Evolutionary conservation across 2,113 vertebrate species (phyloP), one percentile per base, ranked within the genome.

Genomic region (Proterorhinus semilunaris): DNA sequence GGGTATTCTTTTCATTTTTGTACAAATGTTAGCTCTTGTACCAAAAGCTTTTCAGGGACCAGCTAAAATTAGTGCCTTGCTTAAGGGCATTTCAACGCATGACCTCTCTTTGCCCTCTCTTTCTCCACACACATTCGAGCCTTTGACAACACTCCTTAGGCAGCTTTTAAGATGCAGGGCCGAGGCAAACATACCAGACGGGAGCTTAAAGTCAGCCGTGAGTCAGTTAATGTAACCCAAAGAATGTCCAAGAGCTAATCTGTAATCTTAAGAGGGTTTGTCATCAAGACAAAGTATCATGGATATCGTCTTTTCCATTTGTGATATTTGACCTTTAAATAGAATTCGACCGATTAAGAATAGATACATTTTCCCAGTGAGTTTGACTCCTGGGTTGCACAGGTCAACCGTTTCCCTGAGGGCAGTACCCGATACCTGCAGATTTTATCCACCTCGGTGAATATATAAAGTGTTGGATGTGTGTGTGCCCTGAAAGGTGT

Each of bases 371-470:
- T 86, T 82, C 78, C 57, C 73, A 65, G 49, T 43, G 69, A 58
- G 75, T 80, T 86, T 83, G 81, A 76, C 79, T 79, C 69, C 17
- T 3, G 65, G 71, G 79, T 72, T 79, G 69, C 55, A 44, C 84
- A 80, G 90, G 86, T 92, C 87, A 89, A 13, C 66, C 59, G 65
- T 57, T 65, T 83, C 83, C 92, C 87, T 88, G 68, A 16, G 92
- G 92, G 88, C 86, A 82, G 79, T 80, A 92, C 87, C 82, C 84
- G 92, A 93, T 91, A 91, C 91, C 90, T 82, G 78, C 72, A 82
- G 87, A 91, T 91, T 87, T 81, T 90, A 90, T 87, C 89, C 85
- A 80, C 73, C 68, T 69, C 54, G 1, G 17, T 80, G 76, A 83
- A 74, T 80, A 63, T 36, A 36, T 36, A 36, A 76, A 66, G 75